phyloP scores from a whole-genome alignment of 2,888 invertebrate genomes.

The Nemoura dubitans region DNA sequence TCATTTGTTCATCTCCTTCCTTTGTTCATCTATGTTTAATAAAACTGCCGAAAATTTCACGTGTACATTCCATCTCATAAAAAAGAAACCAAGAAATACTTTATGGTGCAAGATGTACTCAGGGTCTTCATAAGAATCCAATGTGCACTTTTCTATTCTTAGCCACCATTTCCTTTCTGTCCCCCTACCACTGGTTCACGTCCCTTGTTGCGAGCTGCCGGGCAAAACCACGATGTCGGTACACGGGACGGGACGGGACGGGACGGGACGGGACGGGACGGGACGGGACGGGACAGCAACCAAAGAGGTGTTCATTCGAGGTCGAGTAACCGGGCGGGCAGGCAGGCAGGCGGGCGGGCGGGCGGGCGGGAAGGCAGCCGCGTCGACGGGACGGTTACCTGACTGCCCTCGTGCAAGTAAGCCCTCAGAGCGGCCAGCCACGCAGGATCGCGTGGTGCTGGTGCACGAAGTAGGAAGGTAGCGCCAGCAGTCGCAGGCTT shows the following conservation, averaged over 20 bases:
- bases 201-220: neutral
- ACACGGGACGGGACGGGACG: neutral
- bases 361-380: neutral
- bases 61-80: no score
- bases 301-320: neutral
- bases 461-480: neutral
- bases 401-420: neutral
- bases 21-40: no score
- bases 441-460: neutral
- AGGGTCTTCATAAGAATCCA: neutral
- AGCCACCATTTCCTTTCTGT: slow-evolving; percentile 4
- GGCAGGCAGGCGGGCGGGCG: neutral
- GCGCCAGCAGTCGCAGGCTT: neutral
- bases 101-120: neutral
- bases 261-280: neutral
- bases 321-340: neutral
- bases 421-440: neutral
- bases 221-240: neutral
- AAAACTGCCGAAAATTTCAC: no score
- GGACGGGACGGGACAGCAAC: neutral
- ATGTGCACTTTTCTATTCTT: slow-evolving; percentile 32
- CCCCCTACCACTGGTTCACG: neutral
- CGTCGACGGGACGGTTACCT: neutral
- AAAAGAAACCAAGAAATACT: neutral
- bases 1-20: no score